Evolutionary conservation across 2,888 invertebrate genomes (phyloP).

Genomic region (Drosophila anomelani): DNA sequence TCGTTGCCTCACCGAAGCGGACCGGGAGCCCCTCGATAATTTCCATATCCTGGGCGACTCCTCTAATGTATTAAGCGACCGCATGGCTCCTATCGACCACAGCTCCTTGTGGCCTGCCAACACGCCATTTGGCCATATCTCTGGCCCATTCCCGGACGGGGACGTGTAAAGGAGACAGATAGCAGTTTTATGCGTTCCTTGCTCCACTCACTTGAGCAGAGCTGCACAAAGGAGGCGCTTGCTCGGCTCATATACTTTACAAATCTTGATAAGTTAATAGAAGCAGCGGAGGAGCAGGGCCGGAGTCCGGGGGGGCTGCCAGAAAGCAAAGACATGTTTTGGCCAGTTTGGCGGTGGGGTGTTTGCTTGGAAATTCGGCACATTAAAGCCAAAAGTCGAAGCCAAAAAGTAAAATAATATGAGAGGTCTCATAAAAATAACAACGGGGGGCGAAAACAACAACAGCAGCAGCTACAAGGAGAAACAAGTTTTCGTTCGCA

Average conservation of each 20-base stretch:
- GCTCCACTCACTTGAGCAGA: constrained; percentile 53
- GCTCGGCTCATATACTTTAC: constrained; percentile 81
- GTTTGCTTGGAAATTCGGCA: constrained; percentile 53
- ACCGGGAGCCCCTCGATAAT: constrained; percentile 26
- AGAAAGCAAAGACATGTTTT: constrained; percentile 77
- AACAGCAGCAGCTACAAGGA: constrained; percentile 4
- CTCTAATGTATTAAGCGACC: constrained; percentile 43
- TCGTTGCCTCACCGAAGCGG: not conserved
- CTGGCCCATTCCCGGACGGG: constrained; percentile 33
- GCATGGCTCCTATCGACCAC: constrained; percentile 6
- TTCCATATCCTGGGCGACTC: constrained; percentile 43
- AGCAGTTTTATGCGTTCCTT: constrained; percentile 63
- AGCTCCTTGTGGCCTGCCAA: constrained; percentile 50
- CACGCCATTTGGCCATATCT: constrained; percentile 54
- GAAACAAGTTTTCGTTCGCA: constrained; percentile 33
- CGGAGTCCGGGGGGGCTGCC: not conserved
- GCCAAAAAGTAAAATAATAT: constrained; percentile 69
- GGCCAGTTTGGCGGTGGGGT: constrained; percentile 58
- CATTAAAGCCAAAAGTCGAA: constrained; percentile 59
- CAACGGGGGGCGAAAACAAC: constrained; percentile 59
- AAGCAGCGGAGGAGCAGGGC: constrained; percentile 27
- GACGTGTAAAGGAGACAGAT: constrained; percentile 76
- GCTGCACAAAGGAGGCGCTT: constrained; percentile 61
- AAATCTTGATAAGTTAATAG: constrained; percentile 82
- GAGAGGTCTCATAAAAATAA: constrained; percentile 73